Conservation (phyloP, 2,888 invertebrate species). For the Quadroppia sp. region DNA sequence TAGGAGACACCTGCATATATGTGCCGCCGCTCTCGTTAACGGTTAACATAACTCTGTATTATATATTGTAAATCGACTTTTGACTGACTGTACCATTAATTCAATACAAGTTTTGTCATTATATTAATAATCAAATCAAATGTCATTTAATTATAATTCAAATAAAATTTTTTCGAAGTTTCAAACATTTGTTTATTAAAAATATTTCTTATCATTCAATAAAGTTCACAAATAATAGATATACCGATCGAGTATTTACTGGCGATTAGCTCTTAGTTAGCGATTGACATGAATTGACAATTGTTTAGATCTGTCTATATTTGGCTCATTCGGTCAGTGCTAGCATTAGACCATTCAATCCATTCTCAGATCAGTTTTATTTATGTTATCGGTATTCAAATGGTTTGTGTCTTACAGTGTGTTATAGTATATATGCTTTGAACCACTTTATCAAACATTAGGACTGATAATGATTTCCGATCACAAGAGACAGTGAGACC, state of each 20-base stretch:
- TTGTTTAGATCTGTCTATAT: too few relatives aligned
- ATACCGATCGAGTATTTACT: slow-evolving; percentile 2
- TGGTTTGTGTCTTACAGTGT: not conserved
- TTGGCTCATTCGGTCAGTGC: too few relatives aligned
- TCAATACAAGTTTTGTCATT: slow-evolving; percentile 8
- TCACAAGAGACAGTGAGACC: slow-evolving; percentile 26
- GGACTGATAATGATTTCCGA: slow-evolving; percentile 13
- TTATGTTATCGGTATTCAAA: too few relatives aligned
- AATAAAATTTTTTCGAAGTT: slow-evolving; percentile 1
- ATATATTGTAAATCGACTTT: slow-evolving; percentile 6
- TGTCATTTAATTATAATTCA: slow-evolving; percentile 25
- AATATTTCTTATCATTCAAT: not conserved
- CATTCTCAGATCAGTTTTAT: too few relatives aligned
- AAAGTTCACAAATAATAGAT: slow-evolving; percentile 4
- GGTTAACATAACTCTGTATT: slow-evolving; percentile 7
- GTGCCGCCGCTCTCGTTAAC: slow-evolving; percentile 21
- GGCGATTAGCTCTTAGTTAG: not conserved
- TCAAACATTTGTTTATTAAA: not conserved
- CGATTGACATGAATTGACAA: too few relatives aligned
- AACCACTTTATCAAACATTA: slow-evolving; percentile 13
- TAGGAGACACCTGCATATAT: slow-evolving; percentile 23
- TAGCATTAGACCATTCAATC: too few relatives aligned
- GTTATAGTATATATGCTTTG: not conserved
- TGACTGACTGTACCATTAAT: slow-evolving; percentile 9
- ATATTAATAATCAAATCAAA: slow-evolving; percentile 18